phyloP scores from a whole-genome alignment of 2,888 invertebrate species.

The Cryptus armator region DNA sequence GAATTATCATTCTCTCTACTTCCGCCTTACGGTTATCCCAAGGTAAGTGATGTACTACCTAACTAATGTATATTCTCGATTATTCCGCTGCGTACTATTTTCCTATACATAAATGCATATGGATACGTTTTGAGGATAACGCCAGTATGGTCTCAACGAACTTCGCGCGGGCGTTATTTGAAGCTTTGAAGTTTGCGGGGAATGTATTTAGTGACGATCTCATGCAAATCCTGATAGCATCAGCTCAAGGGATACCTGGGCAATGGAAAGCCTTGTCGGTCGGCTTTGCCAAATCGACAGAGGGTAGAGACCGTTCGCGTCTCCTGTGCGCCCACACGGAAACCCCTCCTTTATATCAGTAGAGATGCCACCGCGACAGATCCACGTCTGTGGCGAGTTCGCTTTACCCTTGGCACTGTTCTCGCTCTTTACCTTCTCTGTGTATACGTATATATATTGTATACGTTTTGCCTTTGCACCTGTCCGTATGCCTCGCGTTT shows the following conservation, averaged over 20 bases:
- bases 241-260: neutral
- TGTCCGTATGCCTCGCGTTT: constrained; percentile 54
- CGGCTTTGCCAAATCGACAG: constrained; percentile 5
- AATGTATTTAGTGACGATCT: constrained; percentile 50
- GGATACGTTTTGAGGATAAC: neutral
- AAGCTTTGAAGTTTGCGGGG: constrained; percentile 53
- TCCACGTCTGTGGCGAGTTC: neutral
- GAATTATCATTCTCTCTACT: constrained; percentile 22
- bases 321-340: neutral
- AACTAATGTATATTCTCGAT: constrained; percentile 5
- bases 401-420: constrained; percentile 25
- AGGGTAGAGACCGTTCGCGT: neutral
- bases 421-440: constrained; percentile 30
- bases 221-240: constrained; percentile 50
- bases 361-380: neutral
- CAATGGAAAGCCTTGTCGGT: neutral
- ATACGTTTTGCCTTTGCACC: constrained; percentile 26
- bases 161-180: neutral
- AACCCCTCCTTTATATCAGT: neutral
- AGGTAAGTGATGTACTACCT: constrained; percentile 40
- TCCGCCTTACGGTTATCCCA: constrained; percentile 35
- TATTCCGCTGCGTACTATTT: constrained; percentile 9
- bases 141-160: neutral
- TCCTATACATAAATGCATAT: neutral
- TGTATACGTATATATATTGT: constrained; percentile 6